Evolutionary conservation across 2,113 vertebrate genomes (phyloP).

Genomic region (Progne subis): DNA sequence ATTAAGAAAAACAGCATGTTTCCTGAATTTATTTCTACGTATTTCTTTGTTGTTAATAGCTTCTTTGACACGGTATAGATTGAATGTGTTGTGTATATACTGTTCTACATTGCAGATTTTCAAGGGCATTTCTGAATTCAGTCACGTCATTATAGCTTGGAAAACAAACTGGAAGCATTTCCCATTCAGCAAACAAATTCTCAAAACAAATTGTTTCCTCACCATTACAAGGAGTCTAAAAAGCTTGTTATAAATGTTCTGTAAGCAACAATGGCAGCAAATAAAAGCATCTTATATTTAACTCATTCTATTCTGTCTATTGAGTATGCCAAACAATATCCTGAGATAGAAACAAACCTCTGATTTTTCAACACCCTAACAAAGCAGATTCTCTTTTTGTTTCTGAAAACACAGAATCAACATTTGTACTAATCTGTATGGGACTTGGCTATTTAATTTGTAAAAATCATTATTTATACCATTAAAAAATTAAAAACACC

Average conservation of each 20-base stretch:
- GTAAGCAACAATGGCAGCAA: neutral
- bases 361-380: neutral
- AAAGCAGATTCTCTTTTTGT: neutral
- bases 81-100: neutral
- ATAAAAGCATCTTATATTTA: slow-evolving; percentile 19
- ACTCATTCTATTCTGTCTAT: neutral
- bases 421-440: neutral
- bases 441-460: neutral
- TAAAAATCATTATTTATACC: neutral
- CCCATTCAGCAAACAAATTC: slow-evolving; percentile 21
- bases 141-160: neutral
- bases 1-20: neutral
- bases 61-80: neutral
- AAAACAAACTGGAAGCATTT: slow-evolving; percentile 46
- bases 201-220: slow-evolving; percentile 1
- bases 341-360: neutral
- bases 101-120: neutral
- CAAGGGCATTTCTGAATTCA: slow-evolving; percentile 40
- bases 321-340: neutral
- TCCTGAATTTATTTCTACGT: too few relatives aligned
- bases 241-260: neutral
- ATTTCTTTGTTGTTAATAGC: neutral
- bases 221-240: neutral
- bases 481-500: neutral
- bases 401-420: neutral